Conservation (phyloP, 2,888 invertebrate genomes). For the Epicampocera succincta region DNA sequence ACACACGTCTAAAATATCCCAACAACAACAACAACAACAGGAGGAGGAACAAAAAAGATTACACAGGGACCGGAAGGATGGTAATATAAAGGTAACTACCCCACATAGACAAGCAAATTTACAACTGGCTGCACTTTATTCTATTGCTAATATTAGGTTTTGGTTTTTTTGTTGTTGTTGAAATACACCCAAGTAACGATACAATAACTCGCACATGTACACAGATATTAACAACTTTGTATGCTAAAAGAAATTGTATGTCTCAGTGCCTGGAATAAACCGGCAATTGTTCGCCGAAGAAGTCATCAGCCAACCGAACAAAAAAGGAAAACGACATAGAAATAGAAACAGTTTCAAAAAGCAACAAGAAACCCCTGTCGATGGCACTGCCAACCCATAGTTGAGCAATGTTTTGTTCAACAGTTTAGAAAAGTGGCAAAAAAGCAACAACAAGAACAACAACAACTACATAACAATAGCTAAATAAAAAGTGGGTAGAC, state of each 20-base stretch:
- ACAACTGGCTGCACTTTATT: slow-evolving; percentile 65
- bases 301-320: slow-evolving; percentile 41
- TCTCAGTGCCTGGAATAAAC: slow-evolving; percentile 47
- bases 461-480: too few relatives aligned
- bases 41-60: slow-evolving; percentile 38
- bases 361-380: slow-evolving; percentile 68
- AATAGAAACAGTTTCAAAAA: slow-evolving; percentile 31
- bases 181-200: slow-evolving; percentile 22
- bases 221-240: slow-evolving; percentile 1
- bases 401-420: slow-evolving; percentile 56
- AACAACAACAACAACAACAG: too few relatives aligned
- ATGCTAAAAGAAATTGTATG: slow-evolving; percentile 9
- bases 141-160: slow-evolving; percentile 61
- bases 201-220: slow-evolving; percentile 17
- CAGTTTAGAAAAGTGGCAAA: slow-evolving; percentile 21
- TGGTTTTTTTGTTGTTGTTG: slow-evolving; percentile 32
- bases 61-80: slow-evolving; percentile 35
- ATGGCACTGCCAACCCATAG: slow-evolving; percentile 62
- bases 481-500: slow-evolving; percentile 57
- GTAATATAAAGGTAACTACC: slow-evolving; percentile 57
- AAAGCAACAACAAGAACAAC: slow-evolving; percentile 22
- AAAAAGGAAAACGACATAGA: slow-evolving; percentile 25
- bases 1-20: slow-evolving; percentile 16
- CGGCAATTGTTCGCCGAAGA: slow-evolving; percentile 52
- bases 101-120: slow-evolving; percentile 48